These are phyloP conservation scores for Eristalis arbustorum DNA, from an alignment of 2,888 invertebrate genomes.

Conservation along the genomic window DNA sequence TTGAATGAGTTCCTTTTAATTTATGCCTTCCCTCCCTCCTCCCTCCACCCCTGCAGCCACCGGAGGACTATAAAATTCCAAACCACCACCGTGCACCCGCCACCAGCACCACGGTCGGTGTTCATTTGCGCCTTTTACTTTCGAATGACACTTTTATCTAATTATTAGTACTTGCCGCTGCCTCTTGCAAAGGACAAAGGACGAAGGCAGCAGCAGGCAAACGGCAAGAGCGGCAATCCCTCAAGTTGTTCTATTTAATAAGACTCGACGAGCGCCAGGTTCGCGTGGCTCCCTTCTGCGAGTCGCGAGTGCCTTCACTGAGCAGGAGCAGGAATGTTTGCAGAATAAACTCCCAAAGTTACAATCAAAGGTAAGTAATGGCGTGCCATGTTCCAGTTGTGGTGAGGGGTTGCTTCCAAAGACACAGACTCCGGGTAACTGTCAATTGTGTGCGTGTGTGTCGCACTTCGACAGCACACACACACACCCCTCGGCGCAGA, in stretches of 20 bases:
- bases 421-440: background rate
- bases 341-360: constrained; percentile 14
- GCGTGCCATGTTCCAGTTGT: constrained; percentile 8
- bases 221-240: background rate
- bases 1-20: constrained; percentile 7
- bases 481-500: background rate
- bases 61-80: constrained; percentile 4
- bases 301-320: background rate
- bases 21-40: background rate
- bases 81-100: background rate
- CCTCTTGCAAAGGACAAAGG: background rate
- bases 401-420: too few relatives aligned
- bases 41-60: background rate
- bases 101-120: background rate
- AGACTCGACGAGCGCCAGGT: background rate
- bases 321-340: background rate
- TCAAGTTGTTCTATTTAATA: constrained; percentile 21
- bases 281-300: background rate
- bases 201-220: background rate
- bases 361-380: constrained; percentile 34
- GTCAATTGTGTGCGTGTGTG: background rate
- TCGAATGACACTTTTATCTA: constrained; percentile 51
- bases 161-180: constrained; percentile 52
- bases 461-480: background rate
- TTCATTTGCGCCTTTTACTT: background rate